Percentiles rank a stretch among this genome's conserved stretches.
Conservation (phyloP, 2,888 invertebrate species). For the Saturnia pavonia region DNA sequence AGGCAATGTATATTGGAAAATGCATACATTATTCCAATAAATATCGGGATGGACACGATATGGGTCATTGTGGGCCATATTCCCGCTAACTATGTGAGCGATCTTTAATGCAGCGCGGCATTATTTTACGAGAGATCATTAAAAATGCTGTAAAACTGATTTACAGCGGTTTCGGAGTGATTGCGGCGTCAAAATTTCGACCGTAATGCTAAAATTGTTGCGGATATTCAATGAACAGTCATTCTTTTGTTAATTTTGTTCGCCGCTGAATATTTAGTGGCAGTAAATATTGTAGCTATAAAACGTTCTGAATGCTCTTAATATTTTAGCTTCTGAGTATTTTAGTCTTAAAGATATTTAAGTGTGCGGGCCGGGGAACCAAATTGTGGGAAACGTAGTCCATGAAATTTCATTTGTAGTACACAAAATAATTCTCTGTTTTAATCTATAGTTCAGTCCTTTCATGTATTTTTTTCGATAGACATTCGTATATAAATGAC, state of each 20-base stretch:
- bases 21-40: conserved; percentile 48
- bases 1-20: conserved; percentile 40
- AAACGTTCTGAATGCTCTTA: conserved; percentile 60
- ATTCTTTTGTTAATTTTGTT: conserved; percentile 77
- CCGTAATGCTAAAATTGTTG: conserved; percentile 62
- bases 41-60: conserved; percentile 31
- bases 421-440: no score
- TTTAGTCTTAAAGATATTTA: conserved; percentile 21
- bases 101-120: conserved; percentile 6
- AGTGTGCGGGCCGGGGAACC: conserved; percentile 7
- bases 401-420: neutral
- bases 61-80: conserved; percentile 25
- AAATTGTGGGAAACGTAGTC: conserved; percentile 13
- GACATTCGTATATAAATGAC: no score
- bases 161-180: conserved; percentile 61
- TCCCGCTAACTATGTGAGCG: conserved; percentile 20
- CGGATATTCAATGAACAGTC: conserved; percentile 64
- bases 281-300: conserved; percentile 66
- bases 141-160: conserved; percentile 76
- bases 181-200: conserved; percentile 59
- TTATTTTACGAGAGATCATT: conserved; percentile 67
- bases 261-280: conserved; percentile 66
- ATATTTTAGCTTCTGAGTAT: conserved; percentile 49
- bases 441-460: no score
- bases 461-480: no score